These are phyloP conservation scores for Beris chalybata DNA, from an alignment of 2,888 invertebrate genomes.

Conservation along the genomic window DNA sequence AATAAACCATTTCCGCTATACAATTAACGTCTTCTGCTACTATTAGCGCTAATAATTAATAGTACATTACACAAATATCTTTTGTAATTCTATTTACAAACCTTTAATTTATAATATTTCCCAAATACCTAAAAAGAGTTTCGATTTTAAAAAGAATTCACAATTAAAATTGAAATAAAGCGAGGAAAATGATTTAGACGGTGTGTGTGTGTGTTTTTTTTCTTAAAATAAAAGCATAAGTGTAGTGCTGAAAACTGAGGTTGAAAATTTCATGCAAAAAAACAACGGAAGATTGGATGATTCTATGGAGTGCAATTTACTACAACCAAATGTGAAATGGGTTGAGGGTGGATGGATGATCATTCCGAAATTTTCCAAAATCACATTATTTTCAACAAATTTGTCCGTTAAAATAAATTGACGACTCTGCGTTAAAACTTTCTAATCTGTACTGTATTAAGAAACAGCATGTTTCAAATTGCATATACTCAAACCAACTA, in stretches of 20 bases:
- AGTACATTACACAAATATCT: too few species aligned
- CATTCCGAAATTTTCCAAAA: slow-evolving; percentile 40
- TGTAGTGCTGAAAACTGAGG: background rate
- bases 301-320: slow-evolving; percentile 18
- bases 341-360: slow-evolving; percentile 9
- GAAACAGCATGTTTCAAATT: slow-evolving; percentile 18
- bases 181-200: background rate
- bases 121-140: slow-evolving; percentile 16
- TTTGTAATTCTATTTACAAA: slow-evolving; percentile 1
- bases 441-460: background rate
- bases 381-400: slow-evolving; percentile 33
- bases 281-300: background rate
- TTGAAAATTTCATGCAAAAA: background rate
- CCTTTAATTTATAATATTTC: slow-evolving; percentile 3
- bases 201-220: too few species aligned
- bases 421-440: background rate
- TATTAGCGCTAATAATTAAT: too few species aligned
- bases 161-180: too few species aligned
- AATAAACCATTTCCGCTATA: too few species aligned
- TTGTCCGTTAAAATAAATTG: background rate
- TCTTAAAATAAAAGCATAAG: too few species aligned
- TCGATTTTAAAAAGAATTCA: background rate
- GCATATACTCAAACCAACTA: slow-evolving; percentile 6
- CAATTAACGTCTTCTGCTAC: too few species aligned
- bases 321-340: slow-evolving; percentile 3